A percentile compares a stretch with the other conserved stretches of the same genome.
Evolutionary conservation across 2,113 vertebrate genomes (phyloP).

Genomic region (Paradisaea rubra): DNA sequence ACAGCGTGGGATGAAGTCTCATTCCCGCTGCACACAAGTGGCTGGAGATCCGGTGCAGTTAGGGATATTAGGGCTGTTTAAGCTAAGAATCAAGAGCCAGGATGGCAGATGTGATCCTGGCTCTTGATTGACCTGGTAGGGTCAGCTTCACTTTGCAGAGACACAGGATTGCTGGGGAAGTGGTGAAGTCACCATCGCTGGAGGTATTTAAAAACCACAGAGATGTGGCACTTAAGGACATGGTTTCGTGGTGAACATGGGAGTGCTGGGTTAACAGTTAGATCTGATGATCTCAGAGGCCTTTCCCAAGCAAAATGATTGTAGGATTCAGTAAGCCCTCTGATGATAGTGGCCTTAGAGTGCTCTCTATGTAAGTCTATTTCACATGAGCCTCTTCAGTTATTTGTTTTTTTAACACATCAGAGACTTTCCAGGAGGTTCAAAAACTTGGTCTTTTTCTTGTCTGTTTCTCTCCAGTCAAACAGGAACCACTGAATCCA

Average conservation of each 20-base stretch:
- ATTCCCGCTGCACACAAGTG: rapidly evolving
- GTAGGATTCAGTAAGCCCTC: not conserved
- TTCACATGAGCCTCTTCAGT: not conserved
- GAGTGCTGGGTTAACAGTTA: not conserved
- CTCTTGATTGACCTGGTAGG: not conserved
- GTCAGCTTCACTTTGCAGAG: not conserved
- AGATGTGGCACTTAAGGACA: not conserved
- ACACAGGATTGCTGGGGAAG: not conserved
- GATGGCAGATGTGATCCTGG: not conserved
- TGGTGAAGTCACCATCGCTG: not conserved
- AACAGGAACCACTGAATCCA: not conserved
- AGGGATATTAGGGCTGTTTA: not conserved
- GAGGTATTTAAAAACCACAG: too few relatives aligned
- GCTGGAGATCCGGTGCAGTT: not conserved
- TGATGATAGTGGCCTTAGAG: not conserved
- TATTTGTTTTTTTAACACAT: not conserved
- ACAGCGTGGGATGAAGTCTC: not conserved
- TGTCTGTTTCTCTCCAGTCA: not conserved
- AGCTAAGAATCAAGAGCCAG: not conserved
- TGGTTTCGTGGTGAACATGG: not conserved
- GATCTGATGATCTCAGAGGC: not conserved
- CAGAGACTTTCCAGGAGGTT: not conserved
- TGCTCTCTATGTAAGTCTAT: not conserved
- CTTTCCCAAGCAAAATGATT: not conserved
- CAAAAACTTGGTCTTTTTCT: not conserved